Conservation (phyloP, 2,113 vertebrate species). For the Caranx ignobilis region DNA sequence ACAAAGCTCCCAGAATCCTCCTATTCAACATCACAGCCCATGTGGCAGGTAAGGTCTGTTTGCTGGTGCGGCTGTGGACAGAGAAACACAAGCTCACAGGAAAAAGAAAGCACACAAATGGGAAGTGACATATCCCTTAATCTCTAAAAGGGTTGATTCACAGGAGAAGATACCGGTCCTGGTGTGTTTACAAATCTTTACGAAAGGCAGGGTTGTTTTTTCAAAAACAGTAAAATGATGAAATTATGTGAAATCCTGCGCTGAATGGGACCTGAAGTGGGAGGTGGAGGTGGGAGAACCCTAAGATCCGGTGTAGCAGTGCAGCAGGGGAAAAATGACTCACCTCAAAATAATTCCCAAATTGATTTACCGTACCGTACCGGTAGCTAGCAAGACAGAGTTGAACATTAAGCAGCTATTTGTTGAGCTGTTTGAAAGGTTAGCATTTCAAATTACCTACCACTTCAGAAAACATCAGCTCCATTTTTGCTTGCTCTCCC, state of each 20-base stretch:
- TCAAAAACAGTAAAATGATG: constrained; percentile 69
- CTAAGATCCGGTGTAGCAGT: too few relatives aligned
- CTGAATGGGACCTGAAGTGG: constrained; percentile 56
- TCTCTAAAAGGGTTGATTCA: constrained; percentile 23
- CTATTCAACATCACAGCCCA: constrained; percentile 48
- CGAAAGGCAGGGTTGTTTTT: constrained; percentile 34
- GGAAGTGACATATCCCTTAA: constrained; percentile 45
- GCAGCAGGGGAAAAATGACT: too few relatives aligned
- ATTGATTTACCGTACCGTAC: too few relatives aligned
- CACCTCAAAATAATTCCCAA: too few relatives aligned
- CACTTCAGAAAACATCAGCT: too few relatives aligned
- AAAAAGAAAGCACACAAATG: constrained; percentile 39
- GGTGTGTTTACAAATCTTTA: constrained; percentile 51
- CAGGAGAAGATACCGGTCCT: constrained; percentile 45
- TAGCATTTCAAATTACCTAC: too few relatives aligned
- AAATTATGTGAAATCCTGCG: constrained; percentile 76
- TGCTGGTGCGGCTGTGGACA: not conserved
- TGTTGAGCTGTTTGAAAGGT: too few relatives aligned
- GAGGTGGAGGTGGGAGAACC: not conserved
- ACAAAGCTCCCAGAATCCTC: constrained; percentile 71
- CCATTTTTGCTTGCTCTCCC: too few relatives aligned
- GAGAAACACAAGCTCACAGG: not conserved
- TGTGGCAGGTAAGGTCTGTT: constrained; percentile 84
- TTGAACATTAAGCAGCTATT: too few relatives aligned
- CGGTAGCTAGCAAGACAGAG: too few relatives aligned